Evolutionary conservation across 2,888 invertebrate species (phyloP).

Genomic region (Coenonympha glycerion): DNA sequence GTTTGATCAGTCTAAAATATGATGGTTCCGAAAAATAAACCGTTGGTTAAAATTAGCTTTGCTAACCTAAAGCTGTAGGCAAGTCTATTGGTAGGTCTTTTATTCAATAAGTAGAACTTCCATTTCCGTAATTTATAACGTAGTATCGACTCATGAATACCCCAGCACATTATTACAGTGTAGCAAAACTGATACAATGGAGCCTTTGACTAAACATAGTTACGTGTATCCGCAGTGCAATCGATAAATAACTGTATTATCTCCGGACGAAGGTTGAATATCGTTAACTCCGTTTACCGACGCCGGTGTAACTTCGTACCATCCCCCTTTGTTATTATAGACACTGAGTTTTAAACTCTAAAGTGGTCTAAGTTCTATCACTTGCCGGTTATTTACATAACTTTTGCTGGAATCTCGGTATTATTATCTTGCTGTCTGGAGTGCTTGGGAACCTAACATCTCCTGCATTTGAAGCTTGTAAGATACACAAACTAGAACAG

Average conservation of each 20-base stretch:
- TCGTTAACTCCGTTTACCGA: background rate
- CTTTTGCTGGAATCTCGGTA: background rate
- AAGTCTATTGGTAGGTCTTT: too few relatives aligned
- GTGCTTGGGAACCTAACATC: background rate
- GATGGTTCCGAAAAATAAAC: too few relatives aligned
- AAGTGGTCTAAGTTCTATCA: constrained; percentile 20
- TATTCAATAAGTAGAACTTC: too few relatives aligned
- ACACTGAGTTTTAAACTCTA: constrained; percentile 31
- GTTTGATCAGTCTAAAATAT: too few relatives aligned
- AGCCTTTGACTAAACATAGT: background rate
- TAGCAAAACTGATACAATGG: background rate
- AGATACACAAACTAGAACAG: too few relatives aligned
- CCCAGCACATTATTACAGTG: background rate
- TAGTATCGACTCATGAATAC: background rate
- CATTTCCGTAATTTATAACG: too few relatives aligned
- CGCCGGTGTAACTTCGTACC: constrained; percentile 28
- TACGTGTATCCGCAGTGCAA: background rate
- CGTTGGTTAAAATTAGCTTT: too few relatives aligned
- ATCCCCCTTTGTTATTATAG: constrained; percentile 32
- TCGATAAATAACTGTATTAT: background rate
- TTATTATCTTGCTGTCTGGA: background rate
- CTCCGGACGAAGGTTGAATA: background rate
- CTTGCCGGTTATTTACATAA: background rate
- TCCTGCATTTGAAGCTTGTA: background rate
- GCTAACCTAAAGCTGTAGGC: too few relatives aligned